phyloP scores from a whole-genome alignment of 2,113 vertebrate genomes.

The Tor tambroides region DNA sequence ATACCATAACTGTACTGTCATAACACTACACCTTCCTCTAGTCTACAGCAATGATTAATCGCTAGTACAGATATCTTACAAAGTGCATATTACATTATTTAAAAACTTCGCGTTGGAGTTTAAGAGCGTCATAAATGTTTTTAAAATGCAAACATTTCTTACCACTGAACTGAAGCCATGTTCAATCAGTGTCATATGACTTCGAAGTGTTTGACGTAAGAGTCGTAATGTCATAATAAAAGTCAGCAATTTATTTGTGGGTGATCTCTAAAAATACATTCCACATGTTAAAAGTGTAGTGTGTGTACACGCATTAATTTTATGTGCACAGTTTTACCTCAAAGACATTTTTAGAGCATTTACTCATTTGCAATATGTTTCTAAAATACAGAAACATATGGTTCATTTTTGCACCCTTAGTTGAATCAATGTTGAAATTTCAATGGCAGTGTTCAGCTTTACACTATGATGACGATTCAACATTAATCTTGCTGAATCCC shows the following conservation, averaged over 20 bases:
- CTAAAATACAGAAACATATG: no score
- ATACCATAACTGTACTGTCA: not conserved
- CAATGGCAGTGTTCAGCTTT: no score
- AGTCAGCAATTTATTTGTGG: not conserved
- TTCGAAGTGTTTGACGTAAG: constrained; percentile 10
- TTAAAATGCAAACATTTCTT: constrained; percentile 60
- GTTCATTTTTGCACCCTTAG: no score
- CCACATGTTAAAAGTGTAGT: no score
- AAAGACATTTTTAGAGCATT: no score
- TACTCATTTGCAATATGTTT: no score
- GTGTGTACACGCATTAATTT: no score
- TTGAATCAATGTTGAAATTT: no score
- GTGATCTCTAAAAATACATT: no score
- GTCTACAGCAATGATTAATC: not conserved
- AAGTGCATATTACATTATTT: not conserved
- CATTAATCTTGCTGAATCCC: no score
- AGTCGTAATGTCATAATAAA: constrained; percentile 34
- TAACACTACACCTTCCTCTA: not conserved
- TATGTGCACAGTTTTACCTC: no score
- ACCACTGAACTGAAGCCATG: constrained; percentile 80
- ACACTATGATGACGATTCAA: no score
- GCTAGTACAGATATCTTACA: not conserved
- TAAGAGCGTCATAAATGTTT: not conserved
- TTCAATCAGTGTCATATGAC: constrained; percentile 73
- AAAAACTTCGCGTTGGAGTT: not conserved